Evolutionary conservation across 2,113 vertebrate species (phyloP), one percentile per base, ranked within the genome.

Genomic region (Oreocharis arfaki): DNA sequence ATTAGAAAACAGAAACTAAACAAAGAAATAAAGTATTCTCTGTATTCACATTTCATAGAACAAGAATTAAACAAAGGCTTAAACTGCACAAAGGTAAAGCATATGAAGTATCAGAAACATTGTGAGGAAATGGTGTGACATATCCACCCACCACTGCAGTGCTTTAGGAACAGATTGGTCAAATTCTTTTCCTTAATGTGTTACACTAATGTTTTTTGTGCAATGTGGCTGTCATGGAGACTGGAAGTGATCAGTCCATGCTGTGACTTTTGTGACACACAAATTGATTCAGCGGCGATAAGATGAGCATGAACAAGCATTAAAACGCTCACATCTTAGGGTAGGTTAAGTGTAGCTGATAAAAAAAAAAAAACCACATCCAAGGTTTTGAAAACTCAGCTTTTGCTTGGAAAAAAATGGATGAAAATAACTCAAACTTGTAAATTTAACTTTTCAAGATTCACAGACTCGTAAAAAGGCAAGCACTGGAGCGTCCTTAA

Each of bases 211-310:
- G 57, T 19, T 44, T 74, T 90, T 87, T 89, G 44, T 95, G 80
- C 41, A 71, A 1, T 42, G 37, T 65, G 33, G 32, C 57, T 94
- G 81, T 30, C 50, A 87, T 20, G 35, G 81, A 85, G 69, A 49
- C 57, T 89, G 77, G 81, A 91, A 93, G 53, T 87, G 87, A 82
- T 89, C 87, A 83, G 89, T 89, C 77, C 65, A 20, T 82, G 57
- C 76, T 83, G 65, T 84, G 89, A 73, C 41, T 92, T 56, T 55
- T 73, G 67, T 79, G 57, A 82, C 67, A 89, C n/a, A 87, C 41
- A 85, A 79, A 89, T 82, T 73, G 52, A 60, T 84, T 87, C 68
- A 74, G 22, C 7, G 52, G 19, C 67, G 89, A 52, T 35, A 86
- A 63, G 39, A 82, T 39, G 32, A 95, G 27, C 44, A 60, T 71